Evolutionary conservation across 2,888 invertebrate genomes (phyloP).

Genomic region (Dicyrtoma fusca): DNA sequence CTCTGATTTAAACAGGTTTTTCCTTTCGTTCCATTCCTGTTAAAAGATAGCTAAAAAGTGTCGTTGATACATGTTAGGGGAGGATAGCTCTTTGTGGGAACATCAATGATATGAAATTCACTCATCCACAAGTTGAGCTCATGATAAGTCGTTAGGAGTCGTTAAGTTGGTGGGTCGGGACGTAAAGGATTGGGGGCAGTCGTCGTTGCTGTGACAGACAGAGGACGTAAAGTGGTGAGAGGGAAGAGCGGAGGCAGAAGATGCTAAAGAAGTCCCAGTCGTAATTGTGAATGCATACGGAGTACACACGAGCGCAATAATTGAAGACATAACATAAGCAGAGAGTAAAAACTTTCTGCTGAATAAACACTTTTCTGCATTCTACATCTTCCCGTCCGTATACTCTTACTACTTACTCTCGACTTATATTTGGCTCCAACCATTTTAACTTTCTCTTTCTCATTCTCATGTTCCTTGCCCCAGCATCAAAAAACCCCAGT

Average conservation of each 20-base stretch:
- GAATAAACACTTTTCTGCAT: constrained; percentile 19
- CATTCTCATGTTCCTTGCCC: neutral
- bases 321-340: constrained; percentile 15
- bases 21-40: too few relatives aligned
- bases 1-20: too few relatives aligned
- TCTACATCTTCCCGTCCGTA: neutral
- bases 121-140: too few relatives aligned
- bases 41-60: too few relatives aligned
- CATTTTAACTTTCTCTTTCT: neutral
- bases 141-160: too few relatives aligned
- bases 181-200: too few relatives aligned
- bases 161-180: too few relatives aligned
- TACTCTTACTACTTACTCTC: neutral
- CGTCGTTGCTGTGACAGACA: too few relatives aligned
- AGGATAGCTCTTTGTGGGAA: too few relatives aligned
- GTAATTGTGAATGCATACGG: constrained; percentile 3
- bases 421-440: neutral
- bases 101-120: too few relatives aligned
- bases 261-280: neutral
- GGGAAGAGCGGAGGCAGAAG: neutral
- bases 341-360: constrained; percentile 9
- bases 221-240: neutral
- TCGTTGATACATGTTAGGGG: too few relatives aligned
- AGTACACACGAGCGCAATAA: constrained; percentile 13
- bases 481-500: neutral